These are phyloP conservation scores for Eudorcas thomsonii DNA, from an alignment of 2,113 vertebrate species.

Conservation along the genomic window DNA sequence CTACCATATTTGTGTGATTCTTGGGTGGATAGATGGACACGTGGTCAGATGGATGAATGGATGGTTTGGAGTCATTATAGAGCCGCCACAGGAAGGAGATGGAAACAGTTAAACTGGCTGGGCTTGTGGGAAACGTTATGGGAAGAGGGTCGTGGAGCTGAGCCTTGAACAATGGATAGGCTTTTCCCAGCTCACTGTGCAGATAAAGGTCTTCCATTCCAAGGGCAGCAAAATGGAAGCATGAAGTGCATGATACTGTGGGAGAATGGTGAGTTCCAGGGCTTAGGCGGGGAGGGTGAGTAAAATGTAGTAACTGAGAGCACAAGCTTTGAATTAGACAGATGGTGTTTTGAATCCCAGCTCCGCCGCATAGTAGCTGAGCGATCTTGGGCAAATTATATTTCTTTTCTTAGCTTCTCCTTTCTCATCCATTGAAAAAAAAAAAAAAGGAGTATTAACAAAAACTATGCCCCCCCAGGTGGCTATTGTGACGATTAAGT, in stretches of 20 bases:
- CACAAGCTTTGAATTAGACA: neutral
- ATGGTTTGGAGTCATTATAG: neutral
- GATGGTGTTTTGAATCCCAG: neutral
- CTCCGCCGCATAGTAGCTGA: neutral
- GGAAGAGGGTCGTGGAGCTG: neutral
- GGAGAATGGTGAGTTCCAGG: neutral
- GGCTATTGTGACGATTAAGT: neutral
- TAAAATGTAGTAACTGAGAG: neutral
- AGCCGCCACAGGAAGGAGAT: neutral
- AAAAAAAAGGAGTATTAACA: neutral
- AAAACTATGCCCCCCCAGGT: neutral
- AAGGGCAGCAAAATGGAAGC: neutral
- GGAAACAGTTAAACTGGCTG: neutral
- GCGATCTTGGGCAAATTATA: neutral
- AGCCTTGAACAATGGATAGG: neutral
- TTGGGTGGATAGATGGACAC: neutral
- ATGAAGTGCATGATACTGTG: accelerated
- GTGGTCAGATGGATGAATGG: neutral
- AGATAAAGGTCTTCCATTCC: neutral
- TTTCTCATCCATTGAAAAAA: neutral
- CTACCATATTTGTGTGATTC: neutral
- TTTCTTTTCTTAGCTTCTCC: neutral
- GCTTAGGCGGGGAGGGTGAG: neutral
- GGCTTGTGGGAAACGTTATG: neutral
- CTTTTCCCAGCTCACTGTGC: neutral